Percentiles rank a stretch among this genome's conserved stretches.
These are phyloP conservation scores for Phaonia tiefii DNA, from an alignment of 2,888 invertebrate species.

Conservation along the genomic window DNA sequence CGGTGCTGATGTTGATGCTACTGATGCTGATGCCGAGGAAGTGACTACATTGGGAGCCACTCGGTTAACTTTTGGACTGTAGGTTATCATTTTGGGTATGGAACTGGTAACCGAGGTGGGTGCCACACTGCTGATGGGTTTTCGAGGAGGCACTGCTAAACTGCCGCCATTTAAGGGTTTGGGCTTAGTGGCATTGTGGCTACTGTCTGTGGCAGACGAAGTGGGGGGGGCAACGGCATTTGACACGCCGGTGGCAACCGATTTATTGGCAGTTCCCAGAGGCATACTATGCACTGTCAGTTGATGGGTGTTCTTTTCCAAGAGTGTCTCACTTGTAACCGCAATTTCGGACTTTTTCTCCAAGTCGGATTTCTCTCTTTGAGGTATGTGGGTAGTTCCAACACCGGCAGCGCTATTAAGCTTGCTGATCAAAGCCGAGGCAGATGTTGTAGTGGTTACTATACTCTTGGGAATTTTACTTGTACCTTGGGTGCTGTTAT, in stretches of 20 bases:
- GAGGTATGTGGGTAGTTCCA: constrained; percentile 41
- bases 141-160: constrained; percentile 83
- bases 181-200: constrained; percentile 71
- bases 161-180: constrained; percentile 78
- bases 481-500: constrained; percentile 51
- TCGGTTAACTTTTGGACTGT: constrained; percentile 81
- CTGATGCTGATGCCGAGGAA: constrained; percentile 54
- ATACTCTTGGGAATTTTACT: constrained; percentile 77
- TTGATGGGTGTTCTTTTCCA: constrained; percentile 79
- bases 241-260: constrained; percentile 77
- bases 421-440: constrained; percentile 73
- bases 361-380: constrained; percentile 57
- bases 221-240: constrained; percentile 71
- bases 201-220: constrained; percentile 13
- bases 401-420: constrained; percentile 68
- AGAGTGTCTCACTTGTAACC: constrained; percentile 76
- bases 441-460: constrained; percentile 67
- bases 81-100: constrained; percentile 79
- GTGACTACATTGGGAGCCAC: constrained; percentile 79
- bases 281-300: constrained; percentile 83
- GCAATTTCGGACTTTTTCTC: constrained; percentile 73
- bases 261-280: constrained; percentile 80
- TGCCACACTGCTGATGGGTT: constrained; percentile 93
- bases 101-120: constrained; percentile 85
- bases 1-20: constrained; percentile 37